Conservation (phyloP, 2,113 vertebrate species). For the Rhinoderma darwinii region DNA sequence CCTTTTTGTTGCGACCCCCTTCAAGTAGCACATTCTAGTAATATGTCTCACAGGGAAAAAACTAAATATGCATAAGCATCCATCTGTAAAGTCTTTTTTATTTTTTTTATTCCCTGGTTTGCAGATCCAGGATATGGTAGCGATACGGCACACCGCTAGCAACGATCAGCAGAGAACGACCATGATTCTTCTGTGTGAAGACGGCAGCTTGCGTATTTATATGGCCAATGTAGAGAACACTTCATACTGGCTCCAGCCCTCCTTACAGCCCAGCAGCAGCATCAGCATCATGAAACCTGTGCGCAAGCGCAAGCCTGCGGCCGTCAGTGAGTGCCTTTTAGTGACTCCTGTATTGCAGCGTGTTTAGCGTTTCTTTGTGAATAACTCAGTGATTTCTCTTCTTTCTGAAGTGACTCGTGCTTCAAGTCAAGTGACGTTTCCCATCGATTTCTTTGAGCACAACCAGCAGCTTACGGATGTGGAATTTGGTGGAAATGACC, state of each 20-base stretch:
- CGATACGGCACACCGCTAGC: constrained; percentile 95
- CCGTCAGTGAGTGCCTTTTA: constrained; percentile 81
- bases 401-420: constrained; percentile 84
- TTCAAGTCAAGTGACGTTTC: constrained; percentile 96
- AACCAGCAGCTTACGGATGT: constrained; percentile 98
- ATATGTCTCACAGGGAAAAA: too few relatives aligned
- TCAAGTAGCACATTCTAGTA: too few relatives aligned
- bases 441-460: constrained; percentile 99
- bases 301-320: constrained; percentile 91
- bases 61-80: not conserved
- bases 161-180: constrained; percentile 98
- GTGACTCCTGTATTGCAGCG: not conserved
- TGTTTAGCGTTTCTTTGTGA: not conserved
- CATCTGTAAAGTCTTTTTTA: not conserved
- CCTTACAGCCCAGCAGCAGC: constrained; percentile 93
- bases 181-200: constrained; percentile 97
- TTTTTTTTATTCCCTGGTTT: not conserved
- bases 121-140: constrained; percentile 99
- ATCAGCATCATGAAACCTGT: constrained; percentile 97
- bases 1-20: too few relatives aligned
- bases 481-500: constrained; percentile 96
- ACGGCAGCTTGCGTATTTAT: constrained; percentile 97
- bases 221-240: constrained; percentile 98
- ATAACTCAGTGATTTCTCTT: not conserved
- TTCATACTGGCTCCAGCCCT: constrained; percentile 95